Evolutionary conservation across 2,888 invertebrate genomes (phyloP), one percentile per base, ranked within the genome.

Genomic region (Orthonevra nobilis): DNA sequence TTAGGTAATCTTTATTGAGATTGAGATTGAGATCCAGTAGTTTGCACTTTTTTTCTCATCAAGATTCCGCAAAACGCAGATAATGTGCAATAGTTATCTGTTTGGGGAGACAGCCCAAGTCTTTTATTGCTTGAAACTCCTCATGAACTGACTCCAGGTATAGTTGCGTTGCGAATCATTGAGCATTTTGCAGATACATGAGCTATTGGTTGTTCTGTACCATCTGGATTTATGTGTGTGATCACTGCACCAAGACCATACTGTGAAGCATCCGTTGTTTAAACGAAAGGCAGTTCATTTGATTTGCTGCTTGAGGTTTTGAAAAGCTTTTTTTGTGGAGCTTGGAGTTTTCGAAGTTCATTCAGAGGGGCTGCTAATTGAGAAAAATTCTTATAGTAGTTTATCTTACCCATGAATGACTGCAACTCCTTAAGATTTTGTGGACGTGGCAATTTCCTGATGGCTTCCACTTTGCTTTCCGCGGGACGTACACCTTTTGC

Each of bases 341-440:
- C 23, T 17, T 63, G 58, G 42, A 83, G 85, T 23, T 58, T 36
- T 82, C 64, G 50, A 83, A 81, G 58, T 83, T 75, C 36, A 48
- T 85, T 81, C 17, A 85, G 44, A 3, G 84, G 84, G 36, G 81
- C 73, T 26, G 85, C 14, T 28, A 5, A 4, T 23, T 52, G 7
- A 64, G 50, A 48, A 5, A 81, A 81, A 46, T 34, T 64, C 17
- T 64, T 58, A 56, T 86, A 85, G 81, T 85, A 86, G 68, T 84
- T 84, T 7, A 85, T 79, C 15, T 85, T 66, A 26, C 84, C 86
- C 12, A 86, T 32, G 63, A 86, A 84, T 17, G 84, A 60, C 54
- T 82, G 64, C 3, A 63, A 23, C 10, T 50, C 30, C 19, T 56
- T 56, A 0, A 56, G 12, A n/a, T 56, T 40, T 12, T 3, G 7